These are phyloP conservation scores for Semnornis frantzii DNA, from an alignment of 2,113 vertebrate genomes.

Conservation along the genomic window DNA sequence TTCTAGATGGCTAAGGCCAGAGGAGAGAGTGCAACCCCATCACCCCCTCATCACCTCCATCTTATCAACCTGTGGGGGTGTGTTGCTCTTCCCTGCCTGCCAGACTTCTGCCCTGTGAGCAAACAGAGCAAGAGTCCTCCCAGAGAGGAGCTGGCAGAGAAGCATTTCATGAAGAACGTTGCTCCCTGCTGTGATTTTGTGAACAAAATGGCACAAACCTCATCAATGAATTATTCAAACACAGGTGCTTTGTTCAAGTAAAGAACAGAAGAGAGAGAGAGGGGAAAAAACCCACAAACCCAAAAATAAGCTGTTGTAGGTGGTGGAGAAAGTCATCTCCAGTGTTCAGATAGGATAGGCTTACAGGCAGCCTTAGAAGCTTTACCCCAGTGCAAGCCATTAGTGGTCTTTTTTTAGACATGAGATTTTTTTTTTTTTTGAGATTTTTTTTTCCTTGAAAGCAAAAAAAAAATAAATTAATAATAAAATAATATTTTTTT, in stretches of 20 bases:
- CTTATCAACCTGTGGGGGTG: background rate
- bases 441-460: background rate
- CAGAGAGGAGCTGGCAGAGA: background rate
- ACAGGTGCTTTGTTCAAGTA: background rate
- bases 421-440: background rate
- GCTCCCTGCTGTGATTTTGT: background rate
- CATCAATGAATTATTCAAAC: constrained; percentile 37
- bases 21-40: background rate
- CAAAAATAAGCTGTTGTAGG: background rate
- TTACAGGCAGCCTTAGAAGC: background rate
- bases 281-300: background rate
- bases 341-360: background rate
- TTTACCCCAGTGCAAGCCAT: background rate
- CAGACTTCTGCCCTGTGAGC: background rate
- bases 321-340: background rate
- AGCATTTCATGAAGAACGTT: background rate
- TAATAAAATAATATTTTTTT: no score
- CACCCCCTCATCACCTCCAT: background rate
- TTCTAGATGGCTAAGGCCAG: background rate
- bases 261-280: background rate
- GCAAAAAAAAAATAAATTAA: no score
- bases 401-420: background rate
- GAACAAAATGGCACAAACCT: constrained; percentile 29
- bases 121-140: background rate
- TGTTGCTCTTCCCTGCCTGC: background rate